phyloP scores from a whole-genome alignment of 2,888 invertebrate genomes.

The Calliopum simillimum region DNA sequence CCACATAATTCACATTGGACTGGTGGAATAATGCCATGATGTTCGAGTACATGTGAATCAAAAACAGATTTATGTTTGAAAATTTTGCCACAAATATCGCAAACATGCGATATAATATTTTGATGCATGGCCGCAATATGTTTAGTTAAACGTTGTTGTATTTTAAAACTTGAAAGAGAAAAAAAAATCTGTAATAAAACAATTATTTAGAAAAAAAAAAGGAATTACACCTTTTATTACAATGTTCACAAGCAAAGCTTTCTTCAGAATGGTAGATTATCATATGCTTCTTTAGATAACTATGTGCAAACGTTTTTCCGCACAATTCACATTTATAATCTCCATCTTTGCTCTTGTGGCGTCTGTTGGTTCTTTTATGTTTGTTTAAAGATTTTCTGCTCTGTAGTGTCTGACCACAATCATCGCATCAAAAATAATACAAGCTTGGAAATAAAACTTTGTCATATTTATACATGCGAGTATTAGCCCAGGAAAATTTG shows the following conservation, averaged over 20 bases:
- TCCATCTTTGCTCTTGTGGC: constrained; percentile 41
- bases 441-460: no score
- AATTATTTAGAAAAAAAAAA: no score
- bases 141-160: constrained; percentile 53
- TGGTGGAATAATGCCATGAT: constrained; percentile 59
- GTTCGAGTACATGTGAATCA: constrained; percentile 56
- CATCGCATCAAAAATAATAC: constrained; percentile 42
- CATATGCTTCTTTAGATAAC: constrained; percentile 44
- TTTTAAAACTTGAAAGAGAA: constrained; percentile 50
- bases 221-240: constrained; percentile 43
- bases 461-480: no score
- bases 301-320: constrained; percentile 20
- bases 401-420: constrained; percentile 43
- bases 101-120: constrained; percentile 56
- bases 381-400: constrained; percentile 43
- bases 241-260: constrained; percentile 44
- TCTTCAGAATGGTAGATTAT: constrained; percentile 40
- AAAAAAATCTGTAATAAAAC: no score
- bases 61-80: constrained; percentile 61
- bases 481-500: no score
- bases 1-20: constrained; percentile 56
- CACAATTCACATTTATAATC: constrained; percentile 26
- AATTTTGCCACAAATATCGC: constrained; percentile 60
- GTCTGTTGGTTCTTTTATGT: constrained; percentile 42
- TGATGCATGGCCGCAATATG: constrained; percentile 60